Base-by-base conservation (phyloP, 2,888 invertebrate genomes). In the Euphydryas editha region DNA sequence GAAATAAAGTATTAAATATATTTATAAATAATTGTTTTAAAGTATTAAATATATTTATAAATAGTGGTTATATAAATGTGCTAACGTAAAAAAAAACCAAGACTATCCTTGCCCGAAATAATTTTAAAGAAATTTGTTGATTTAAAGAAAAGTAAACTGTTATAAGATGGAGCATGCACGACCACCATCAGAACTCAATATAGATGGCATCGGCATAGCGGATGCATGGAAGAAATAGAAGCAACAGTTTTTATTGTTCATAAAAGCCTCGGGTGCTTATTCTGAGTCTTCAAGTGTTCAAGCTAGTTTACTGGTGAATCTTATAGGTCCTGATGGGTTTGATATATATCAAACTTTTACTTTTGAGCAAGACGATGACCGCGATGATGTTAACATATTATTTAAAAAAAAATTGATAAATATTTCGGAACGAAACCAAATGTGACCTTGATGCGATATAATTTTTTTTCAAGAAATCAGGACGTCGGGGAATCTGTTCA, bases 271-370 rank as follows among this genome's bases (percentile, higher is more conserved):
- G 13, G 6, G 10, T 11, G 10, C 39, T 11, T 13, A 39, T 39
- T 2, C 39, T 10, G 39, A 39, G 58, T 42, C 71, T 49, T 59
- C 56, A 3, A 70, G 67, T 20, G 64, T 72, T 10, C 69, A 73
- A 62, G 71, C 71, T 18, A 68, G 69, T 18, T 47, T 72, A 64
- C 59, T 73, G 68, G 65, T 72, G 20, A 72, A 73, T 69, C 69
- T 73, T 62, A 71, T 73, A 3, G 72, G 72, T 36, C n/a, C 72
- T 13, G 71, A 62, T 2, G 71, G 70, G 1, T 72, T 68, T 56
- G 69, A 71, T 11, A 62, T 72, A 5, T 70, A 56, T 55, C 57
- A 59, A 4, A 72, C 72, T 24, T 70, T 70, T 36, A 72, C 55
- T 7, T 72, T 65, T 39, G 55, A 18, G 0, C 42, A 67, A 6